These are phyloP conservation scores for Patiria pectinifera DNA, from an alignment of 53 echinoderm and acorn worm species.

Conservation along the genomic window DNA sequence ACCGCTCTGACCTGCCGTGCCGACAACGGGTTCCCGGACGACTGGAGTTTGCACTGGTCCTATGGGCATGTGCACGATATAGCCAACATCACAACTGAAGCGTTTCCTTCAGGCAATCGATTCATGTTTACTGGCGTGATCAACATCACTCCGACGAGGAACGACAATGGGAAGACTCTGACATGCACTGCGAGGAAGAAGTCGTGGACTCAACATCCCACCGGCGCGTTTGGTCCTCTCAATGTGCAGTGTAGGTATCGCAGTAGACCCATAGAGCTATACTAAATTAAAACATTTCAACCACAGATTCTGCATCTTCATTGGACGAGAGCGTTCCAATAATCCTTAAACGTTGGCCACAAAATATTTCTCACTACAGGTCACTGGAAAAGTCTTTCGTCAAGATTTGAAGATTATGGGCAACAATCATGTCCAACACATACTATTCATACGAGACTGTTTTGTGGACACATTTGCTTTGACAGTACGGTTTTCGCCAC, in stretches of 20 bases:
- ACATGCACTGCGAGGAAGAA: not conserved
- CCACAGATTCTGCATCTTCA: no score
- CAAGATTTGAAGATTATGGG: no score
- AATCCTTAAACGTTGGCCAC: no score
- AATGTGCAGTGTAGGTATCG: not conserved
- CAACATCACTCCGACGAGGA: not conserved
- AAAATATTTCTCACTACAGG: no score
- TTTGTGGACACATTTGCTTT: no score
- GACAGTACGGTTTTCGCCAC: no score
- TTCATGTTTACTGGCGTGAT: not conserved
- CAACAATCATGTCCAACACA: no score
- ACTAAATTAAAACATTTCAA: no score
- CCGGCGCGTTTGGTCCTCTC: not conserved
- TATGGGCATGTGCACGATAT: not conserved
- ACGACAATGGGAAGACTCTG: not conserved
- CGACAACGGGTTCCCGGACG: not conserved
- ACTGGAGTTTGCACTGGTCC: slow-evolving; percentile 24
- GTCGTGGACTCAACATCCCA: not conserved
- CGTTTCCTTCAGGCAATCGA: not conserved
- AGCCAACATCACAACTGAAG: not conserved
- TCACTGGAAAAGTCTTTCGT: no score
- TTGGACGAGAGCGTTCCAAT: no score
- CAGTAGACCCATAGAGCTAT: no score
- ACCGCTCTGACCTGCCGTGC: not conserved
- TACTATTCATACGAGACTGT: no score